Percentiles rank a stretch among this genome's conserved stretches.
These are phyloP conservation scores for Meloe dianella DNA, from an alignment of 2,888 invertebrate genomes.

Conservation along the genomic window DNA sequence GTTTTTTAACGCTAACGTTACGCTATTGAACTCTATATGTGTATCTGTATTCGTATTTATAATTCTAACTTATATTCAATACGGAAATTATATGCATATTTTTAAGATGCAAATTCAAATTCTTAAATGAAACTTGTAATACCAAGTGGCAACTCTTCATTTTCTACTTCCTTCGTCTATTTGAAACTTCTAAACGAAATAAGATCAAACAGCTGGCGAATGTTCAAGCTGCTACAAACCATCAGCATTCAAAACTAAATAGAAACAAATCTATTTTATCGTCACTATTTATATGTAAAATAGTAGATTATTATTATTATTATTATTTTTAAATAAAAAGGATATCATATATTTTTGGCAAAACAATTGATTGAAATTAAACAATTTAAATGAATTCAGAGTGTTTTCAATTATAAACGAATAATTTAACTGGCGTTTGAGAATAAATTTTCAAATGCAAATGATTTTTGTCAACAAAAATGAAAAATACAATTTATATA, in stretches of 20 bases:
- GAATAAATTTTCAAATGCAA: not conserved
- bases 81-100: conserved; percentile 12
- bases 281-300: conserved; percentile 11
- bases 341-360: no score
- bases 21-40: no score
- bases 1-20: no score
- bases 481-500: not conserved
- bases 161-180: not conserved
- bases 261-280: conserved; percentile 11
- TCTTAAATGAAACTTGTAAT: conserved; percentile 9
- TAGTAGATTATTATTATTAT: not conserved
- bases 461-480: not conserved
- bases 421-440: not conserved
- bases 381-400: not conserved
- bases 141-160: not conserved
- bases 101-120: no score
- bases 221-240: not conserved
- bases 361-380: not conserved
- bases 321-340: no score
- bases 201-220: conserved; percentile 12
- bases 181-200: conserved; percentile 13
- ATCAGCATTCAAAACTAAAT: not conserved
- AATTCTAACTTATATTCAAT: conserved; percentile 8
- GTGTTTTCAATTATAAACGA: not conserved
- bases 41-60: no score